A percentile compares a stretch with the other conserved stretches of the same genome.
Evolutionary conservation across 1,140 invertebrate genomes (phyloP).

Genomic region (Nasonia longicornis): DNA sequence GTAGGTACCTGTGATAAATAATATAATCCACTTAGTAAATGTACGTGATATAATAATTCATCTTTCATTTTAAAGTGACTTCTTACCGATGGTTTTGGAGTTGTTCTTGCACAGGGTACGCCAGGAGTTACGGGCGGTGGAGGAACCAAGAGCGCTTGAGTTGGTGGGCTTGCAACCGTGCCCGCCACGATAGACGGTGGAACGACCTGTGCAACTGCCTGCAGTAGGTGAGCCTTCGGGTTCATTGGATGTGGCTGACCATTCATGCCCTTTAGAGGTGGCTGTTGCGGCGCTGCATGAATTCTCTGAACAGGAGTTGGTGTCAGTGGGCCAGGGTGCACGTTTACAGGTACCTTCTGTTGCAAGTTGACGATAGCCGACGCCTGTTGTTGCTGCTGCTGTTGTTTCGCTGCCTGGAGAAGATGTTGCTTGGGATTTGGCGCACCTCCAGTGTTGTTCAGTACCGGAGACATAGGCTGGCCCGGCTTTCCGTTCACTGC

Average conservation of each 20-base stretch:
- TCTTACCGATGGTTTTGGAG: constrained; percentile 60
- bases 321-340: constrained; percentile 55
- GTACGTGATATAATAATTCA: neutral
- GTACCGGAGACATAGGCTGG: constrained; percentile 65
- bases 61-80: neutral
- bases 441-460: constrained; percentile 58
- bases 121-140: constrained; percentile 57
- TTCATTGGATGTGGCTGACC: constrained; percentile 65
- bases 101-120: constrained; percentile 61
- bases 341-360: constrained; percentile 59
- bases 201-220: constrained; percentile 66
- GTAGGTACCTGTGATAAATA: constrained; percentile 54
- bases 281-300: constrained; percentile 59
- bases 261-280: constrained; percentile 60
- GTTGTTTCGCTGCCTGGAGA: constrained; percentile 61
- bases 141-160: constrained; percentile 66
- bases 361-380: constrained; percentile 60
- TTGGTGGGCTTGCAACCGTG: constrained; percentile 72
- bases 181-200: constrained; percentile 68
- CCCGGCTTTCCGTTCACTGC: constrained; percentile 53
- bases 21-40: neutral
- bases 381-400: constrained; percentile 57
- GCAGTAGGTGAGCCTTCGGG: constrained; percentile 68
- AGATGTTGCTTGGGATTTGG: constrained; percentile 66
- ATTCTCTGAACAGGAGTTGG: constrained; percentile 56